Evolutionary conservation across 2,888 invertebrate genomes (phyloP).

Genomic region (Furcula furcula): DNA sequence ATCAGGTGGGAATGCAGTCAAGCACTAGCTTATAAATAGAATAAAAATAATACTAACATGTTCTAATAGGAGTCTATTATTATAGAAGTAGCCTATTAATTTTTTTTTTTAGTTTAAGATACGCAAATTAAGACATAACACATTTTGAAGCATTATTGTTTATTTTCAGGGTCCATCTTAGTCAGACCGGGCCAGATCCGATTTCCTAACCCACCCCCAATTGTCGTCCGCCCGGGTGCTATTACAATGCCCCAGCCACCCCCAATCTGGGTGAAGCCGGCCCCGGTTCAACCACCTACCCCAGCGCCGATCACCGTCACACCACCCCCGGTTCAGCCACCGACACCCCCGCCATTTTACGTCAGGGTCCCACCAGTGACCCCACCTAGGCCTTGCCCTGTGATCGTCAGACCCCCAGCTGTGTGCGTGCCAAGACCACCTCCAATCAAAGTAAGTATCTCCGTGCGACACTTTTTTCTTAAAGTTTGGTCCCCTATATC

Average conservation of each 20-base stretch:
- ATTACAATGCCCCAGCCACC: conserved; percentile 45
- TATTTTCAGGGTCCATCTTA: conserved; percentile 47
- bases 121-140: too few species aligned
- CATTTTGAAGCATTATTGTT: too few species aligned
- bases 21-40: too few species aligned
- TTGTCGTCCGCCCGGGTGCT: conserved; percentile 50
- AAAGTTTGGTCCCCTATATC: too few species aligned
- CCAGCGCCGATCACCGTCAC: conserved; percentile 48
- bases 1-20: too few species aligned
- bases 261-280: conserved; percentile 53
- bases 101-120: too few species aligned
- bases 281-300: conserved; percentile 46
- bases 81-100: too few species aligned
- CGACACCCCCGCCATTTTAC: conserved; percentile 43
- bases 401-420: conserved; percentile 52
- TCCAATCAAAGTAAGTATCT: conserved; percentile 46
- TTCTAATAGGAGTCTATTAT: too few species aligned
- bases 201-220: conserved; percentile 48
- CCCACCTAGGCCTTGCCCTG: conserved; percentile 45
- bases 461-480: too few species aligned
- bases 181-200: conserved; percentile 58
- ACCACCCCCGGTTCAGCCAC: conserved; percentile 48
- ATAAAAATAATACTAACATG: too few species aligned
- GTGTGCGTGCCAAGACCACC: conserved; percentile 43
- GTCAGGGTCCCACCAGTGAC: conserved; percentile 49